Evolutionary conservation across 2,888 invertebrate species (phyloP).

Genomic region (Exephanes ischioxanthus): DNA sequence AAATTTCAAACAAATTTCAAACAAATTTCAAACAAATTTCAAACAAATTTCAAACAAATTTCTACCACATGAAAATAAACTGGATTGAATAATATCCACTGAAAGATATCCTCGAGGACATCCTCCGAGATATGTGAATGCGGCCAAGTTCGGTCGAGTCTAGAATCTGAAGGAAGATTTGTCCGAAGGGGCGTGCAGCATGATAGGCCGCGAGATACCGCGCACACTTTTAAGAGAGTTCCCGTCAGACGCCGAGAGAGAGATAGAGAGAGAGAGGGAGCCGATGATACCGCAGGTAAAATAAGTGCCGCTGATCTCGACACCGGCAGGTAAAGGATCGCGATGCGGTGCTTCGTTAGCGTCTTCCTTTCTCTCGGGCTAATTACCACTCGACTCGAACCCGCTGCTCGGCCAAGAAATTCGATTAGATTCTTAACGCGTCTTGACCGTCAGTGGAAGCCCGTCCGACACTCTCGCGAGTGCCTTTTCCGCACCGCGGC

Average conservation of each 20-base stretch:
- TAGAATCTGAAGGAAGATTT: no score
- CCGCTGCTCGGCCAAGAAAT: constrained; percentile 44
- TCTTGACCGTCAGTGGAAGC: constrained; percentile 35
- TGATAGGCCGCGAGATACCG: no score
- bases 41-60: no score
- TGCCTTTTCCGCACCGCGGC: not conserved
- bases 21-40: no score
- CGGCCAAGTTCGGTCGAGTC: no score
- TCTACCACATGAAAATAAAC: no score
- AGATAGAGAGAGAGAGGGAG: not conserved
- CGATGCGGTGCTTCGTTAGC: constrained; percentile 55
- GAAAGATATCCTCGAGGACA: no score
- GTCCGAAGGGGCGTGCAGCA: no score
- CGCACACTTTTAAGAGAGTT: not conserved
- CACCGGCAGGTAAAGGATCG: constrained; percentile 17
- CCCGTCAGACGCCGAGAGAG: not conserved
- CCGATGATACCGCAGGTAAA: constrained; percentile 6
- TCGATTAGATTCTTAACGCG: constrained; percentile 58
- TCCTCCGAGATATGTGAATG: no score
- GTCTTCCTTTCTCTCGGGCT: constrained; percentile 27
- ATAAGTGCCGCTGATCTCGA: constrained; percentile 4
- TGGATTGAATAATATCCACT: no score
- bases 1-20: no score
- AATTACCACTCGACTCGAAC: constrained; percentile 42
- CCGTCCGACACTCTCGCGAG: constrained; percentile 33